Evolutionary conservation across 2,797 vertebrate genomes (phyloP), one percentile per base, ranked within the genome.

Genomic region (Oreochromis grahami): DNA sequence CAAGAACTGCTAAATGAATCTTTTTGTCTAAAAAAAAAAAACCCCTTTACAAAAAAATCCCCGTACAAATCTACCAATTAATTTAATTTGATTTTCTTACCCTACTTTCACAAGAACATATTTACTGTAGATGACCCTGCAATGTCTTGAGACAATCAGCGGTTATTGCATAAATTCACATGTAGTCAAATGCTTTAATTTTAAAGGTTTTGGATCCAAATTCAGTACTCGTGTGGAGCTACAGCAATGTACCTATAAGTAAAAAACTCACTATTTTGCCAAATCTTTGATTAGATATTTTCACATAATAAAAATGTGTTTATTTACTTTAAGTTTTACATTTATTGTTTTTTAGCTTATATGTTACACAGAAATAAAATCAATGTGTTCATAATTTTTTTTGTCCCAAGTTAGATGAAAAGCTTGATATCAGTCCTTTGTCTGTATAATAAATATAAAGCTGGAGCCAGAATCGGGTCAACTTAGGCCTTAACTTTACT

Each of bases 1-100:
- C 56, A 83, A 60, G 77, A 82, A 70, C 60, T 84, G 34, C n/a
- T 85, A 76, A 81, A 92, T 87, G 87, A 88, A 89, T 92, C 70
- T 89, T 68, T 81, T 56, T 89, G 53, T 65, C 77, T 51, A 13
- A 45, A 60, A 60, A 32, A 34, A 60, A 34, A 60, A 60, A n/a
- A n/a, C 8, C 29, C 29, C 13, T 10, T 24, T 26, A 80, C 9
- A 15, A 50, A 8, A 17, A 50, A 50, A 14, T 13, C 13, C 24
- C 13, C 9, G 29, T 26, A 80, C 9, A 78, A 78, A 60, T 79
- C 81, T 38, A 29, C 34, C 26, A 32, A 43, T 78, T 36, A 52
- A 60, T 34, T 17, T 8, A 21, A 36, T 51, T 14, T 38, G 56
- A 32, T 48, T 79, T 79, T 74, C 17, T 80, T 45, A 60, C 76